Conservation (phyloP, 2,797 vertebrate species). For the Nyctibius grandis region DNA sequence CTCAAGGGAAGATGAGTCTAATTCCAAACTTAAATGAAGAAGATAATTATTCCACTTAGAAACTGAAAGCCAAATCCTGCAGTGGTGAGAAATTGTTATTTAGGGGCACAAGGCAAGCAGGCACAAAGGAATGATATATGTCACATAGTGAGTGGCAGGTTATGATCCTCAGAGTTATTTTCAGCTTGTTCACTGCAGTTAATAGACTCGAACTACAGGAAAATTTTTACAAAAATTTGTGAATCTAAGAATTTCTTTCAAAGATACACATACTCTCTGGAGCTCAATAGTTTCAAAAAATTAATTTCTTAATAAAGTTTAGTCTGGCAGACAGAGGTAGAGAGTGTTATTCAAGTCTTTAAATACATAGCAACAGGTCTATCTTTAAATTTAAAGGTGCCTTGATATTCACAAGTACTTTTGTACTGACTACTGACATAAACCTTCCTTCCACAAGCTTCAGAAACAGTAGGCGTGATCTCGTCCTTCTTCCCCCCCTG, state of each 20-base stretch:
- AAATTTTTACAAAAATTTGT: neutral
- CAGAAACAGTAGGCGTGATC: neutral
- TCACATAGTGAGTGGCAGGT: neutral
- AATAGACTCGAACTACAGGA: neutral
- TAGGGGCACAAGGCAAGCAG: neutral
- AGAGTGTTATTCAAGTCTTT: neutral
- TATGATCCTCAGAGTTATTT: neutral
- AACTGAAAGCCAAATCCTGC: neutral
- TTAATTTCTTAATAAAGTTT: neutral
- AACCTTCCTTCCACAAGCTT: neutral
- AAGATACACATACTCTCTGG: neutral
- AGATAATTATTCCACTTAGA: neutral
- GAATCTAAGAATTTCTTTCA: neutral
- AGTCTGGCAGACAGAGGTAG: neutral
- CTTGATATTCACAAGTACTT: neutral
- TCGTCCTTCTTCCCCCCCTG: neutral
- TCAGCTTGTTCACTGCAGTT: neutral
- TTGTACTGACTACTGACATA: neutral
- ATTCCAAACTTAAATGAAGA: neutral
- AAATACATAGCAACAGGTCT: fast-evolving
- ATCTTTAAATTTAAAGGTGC: neutral
- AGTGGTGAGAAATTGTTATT: neutral
- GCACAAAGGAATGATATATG: neutral
- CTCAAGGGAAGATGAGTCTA: neutral
- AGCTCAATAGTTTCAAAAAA: neutral